Conservation (phyloP, 2,888 invertebrate species). For the Embidobia sp. region DNA sequence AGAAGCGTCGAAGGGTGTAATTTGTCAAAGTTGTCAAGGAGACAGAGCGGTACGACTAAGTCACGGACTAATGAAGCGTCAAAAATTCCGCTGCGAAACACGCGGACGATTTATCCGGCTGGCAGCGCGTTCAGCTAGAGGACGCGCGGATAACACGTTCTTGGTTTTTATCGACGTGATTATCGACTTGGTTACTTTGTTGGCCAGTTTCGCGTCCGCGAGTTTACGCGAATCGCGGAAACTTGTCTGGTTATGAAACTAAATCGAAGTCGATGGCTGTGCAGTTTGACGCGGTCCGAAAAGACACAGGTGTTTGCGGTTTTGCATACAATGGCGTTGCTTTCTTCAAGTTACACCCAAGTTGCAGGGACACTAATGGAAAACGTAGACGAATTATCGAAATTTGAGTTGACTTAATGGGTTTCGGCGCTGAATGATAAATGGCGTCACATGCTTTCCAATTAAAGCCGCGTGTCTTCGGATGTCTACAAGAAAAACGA, state of each 20-base stretch:
- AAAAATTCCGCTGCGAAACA: slow-evolving; percentile 78
- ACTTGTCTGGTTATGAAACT: too few species aligned
- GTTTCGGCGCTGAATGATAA: slow-evolving; percentile 40
- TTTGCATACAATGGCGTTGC: slow-evolving; percentile 20
- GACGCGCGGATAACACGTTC: slow-evolving; percentile 67
- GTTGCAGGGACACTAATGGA: slow-evolving; percentile 16
- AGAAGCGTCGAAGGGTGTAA: slow-evolving; percentile 71
- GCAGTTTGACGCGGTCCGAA: neutral
- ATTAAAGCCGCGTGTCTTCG: slow-evolving; percentile 12
- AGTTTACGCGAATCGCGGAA: too few species aligned
- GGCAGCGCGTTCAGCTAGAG: slow-evolving; percentile 69
- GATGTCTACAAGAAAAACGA: slow-evolving; percentile 44
- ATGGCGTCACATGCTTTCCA: slow-evolving; percentile 42
- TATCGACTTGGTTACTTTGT: too few species aligned
- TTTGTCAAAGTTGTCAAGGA: slow-evolving; percentile 79
- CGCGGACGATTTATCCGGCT: slow-evolving; percentile 78
- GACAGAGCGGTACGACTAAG: slow-evolving; percentile 71
- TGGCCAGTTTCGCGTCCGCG: too few species aligned
- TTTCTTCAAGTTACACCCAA: too few species aligned
- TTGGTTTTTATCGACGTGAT: slow-evolving; percentile 55
- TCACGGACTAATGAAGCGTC: slow-evolving; percentile 79
- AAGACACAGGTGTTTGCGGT: slow-evolving; percentile 24
- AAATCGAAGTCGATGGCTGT: neutral
- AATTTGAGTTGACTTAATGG: slow-evolving; percentile 43
- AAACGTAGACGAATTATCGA: slow-evolving; percentile 41